Base-by-base conservation (phyloP, 2,888 invertebrate genomes). In the Drosophila rellima region DNA sequence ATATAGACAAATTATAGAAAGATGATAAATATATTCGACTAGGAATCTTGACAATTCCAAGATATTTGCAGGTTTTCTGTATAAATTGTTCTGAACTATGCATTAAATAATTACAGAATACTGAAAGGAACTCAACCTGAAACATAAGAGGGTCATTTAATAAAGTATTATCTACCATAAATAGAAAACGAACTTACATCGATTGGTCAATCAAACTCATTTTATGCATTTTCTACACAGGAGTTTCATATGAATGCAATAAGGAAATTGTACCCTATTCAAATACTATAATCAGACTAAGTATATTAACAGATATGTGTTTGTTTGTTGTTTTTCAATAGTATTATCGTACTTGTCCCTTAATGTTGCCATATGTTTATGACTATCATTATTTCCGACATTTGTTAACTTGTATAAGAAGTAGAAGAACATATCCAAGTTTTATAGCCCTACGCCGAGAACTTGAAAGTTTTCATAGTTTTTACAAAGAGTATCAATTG, bases 201-300 rank as follows among this genome's bases (percentile, higher is more conserved):
- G 23, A 37, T 40, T 69, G 29, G 10, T 56, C 42, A 63, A 79
- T 67, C 66, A 65, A 63, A 63, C 69, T 73, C 78, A 70, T 57
- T 80, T 86, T 55, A 54, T 65, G 59, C 78, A 73, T 78, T 83
- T 77, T 68, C 70, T 47, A 81, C 79, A 79, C 62, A 51, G 64
- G 81, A 70, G 86, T 82, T 78, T 74, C 74, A 88, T 68, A 47
- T 64, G 67, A 82, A 81, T 70, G 87, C 80, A 87, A 83, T 86
- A 80, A 54, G 8, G 50, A 63, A 45, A 59, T 35, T 50, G 54
- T 50, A 62, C 57, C 50, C 73, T 73, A 74, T 44, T 64, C 70
- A 18, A 62, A 44, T 52, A 62, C 61, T 59, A 51, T 50, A 61
- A 40, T 37, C 47, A 50, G 65, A 31, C 31, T 26, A 23, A 40